A percentile compares a stretch with the other conserved stretches of the same genome.
These are phyloP conservation scores for Thamnophis sirtalis DNA, from an alignment of 2,113 vertebrate genomes.

Conservation along the genomic window DNA sequence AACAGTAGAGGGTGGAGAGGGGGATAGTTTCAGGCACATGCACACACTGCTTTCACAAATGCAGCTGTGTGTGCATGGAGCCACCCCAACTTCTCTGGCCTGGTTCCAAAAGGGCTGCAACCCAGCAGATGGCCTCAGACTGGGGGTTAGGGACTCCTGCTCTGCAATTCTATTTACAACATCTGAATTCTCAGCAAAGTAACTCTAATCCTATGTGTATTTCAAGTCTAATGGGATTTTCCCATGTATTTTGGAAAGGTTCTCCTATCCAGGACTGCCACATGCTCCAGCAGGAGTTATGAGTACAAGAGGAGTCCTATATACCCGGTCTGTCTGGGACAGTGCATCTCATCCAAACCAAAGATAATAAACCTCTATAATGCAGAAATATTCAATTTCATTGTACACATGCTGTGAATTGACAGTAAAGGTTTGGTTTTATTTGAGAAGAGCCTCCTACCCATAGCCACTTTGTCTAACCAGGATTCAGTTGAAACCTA, in stretches of 20 bases:
- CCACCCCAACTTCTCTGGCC: too few species aligned
- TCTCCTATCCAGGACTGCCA: neutral
- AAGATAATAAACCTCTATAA: neutral
- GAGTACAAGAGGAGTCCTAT: neutral
- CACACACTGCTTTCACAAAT: neutral
- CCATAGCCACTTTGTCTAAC: neutral
- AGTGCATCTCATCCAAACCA: too few species aligned
- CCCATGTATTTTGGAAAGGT: neutral
- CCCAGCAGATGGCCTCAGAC: neutral
- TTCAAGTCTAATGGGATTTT: neutral
- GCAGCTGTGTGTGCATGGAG: neutral
- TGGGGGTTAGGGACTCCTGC: neutral
- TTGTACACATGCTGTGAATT: too few species aligned
- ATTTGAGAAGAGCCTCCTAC: neutral
- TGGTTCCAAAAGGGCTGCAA: neutral
- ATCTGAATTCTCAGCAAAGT: neutral
- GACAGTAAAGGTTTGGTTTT: too few species aligned
- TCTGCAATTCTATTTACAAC: neutral
- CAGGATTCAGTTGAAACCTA: neutral
- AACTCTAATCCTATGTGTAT: neutral
- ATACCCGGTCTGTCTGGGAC: too few species aligned
- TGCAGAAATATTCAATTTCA: neutral
- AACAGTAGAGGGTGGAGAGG: neutral
- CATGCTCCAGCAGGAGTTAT: neutral
- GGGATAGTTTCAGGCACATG: neutral